A percentile compares a stretch with the other conserved stretches of the same genome.
These are phyloP conservation scores for Gymnothorax reevesii DNA, from an alignment of 2,797 vertebrate species.

Conservation along the genomic window DNA sequence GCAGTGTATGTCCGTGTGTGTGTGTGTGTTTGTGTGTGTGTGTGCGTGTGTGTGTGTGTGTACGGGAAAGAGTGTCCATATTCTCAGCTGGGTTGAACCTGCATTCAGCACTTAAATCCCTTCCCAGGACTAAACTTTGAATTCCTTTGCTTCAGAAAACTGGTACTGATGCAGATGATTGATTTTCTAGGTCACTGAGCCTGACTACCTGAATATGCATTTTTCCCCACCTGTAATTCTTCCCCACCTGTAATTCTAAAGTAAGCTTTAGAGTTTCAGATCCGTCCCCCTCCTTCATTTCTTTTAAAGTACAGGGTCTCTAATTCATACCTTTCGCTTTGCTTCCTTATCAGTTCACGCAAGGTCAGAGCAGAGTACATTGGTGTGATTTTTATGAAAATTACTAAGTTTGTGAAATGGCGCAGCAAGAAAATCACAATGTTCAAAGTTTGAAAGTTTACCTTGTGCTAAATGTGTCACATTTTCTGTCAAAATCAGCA, in stretches of 20 bases:
- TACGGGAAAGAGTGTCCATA: constrained; percentile 33
- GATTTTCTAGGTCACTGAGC: constrained; percentile 4
- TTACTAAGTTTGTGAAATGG: constrained; percentile 22
- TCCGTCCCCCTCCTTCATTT: not conserved
- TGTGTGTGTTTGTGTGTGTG: not conserved
- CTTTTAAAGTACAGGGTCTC: constrained; percentile 2
- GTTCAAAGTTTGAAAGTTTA: constrained; percentile 55
- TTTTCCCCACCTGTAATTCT: not conserved
- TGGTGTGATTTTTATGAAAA: constrained; percentile 40
- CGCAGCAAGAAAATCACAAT: constrained; percentile 21
- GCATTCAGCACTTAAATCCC: constrained; percentile 27
- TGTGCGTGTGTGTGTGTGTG: constrained; percentile 34
- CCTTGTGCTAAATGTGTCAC: too few relatives aligned
- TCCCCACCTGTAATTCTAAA: not conserved
- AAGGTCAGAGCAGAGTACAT: constrained; percentile 48
- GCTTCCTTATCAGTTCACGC: constrained; percentile 18
- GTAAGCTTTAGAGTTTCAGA: not conserved
- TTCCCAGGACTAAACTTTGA: not conserved
- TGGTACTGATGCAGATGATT: not conserved
- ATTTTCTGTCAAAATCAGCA: too few relatives aligned
- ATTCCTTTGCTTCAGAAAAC: constrained; percentile 36
- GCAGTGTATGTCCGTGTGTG: not conserved
- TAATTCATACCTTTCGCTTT: constrained; percentile 5
- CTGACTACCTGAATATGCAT: not conserved
- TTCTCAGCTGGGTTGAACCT: constrained; percentile 23